These are phyloP conservation scores for Iselma pallidipennis DNA, from an alignment of 2,888 invertebrate genomes.

Conservation along the genomic window DNA sequence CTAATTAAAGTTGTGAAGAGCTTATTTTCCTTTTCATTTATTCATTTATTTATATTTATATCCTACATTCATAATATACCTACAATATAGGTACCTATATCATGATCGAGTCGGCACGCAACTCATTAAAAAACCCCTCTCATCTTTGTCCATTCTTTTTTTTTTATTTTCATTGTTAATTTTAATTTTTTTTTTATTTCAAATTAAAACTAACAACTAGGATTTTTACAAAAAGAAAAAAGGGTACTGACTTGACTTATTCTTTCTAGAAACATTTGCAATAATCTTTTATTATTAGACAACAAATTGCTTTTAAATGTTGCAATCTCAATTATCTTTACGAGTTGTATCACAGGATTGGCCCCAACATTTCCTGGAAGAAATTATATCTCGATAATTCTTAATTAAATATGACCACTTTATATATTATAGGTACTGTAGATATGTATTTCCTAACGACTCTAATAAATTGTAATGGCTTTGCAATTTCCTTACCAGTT, in stretches of 20 bases:
- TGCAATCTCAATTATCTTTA: not conserved
- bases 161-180: no score
- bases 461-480: constrained; percentile 31
- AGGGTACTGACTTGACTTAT: no score
- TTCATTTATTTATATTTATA: not conserved
- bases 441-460: constrained; percentile 4
- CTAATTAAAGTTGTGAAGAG: not conserved
- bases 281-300: not conserved
- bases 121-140: no score
- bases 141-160: not conserved
- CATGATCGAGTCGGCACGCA: not conserved
- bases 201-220: no score
- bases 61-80: not conserved
- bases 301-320: not conserved
- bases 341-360: not conserved
- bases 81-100: not conserved
- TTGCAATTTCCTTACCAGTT: constrained; percentile 20
- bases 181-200: no score
- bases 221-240: no score
- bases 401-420: constrained; percentile 17
- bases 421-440: constrained; percentile 4
- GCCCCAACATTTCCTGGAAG: constrained; percentile 11
- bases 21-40: not conserved
- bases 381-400: constrained; percentile 5
- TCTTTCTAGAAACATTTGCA: no score